phyloP scores from a whole-genome alignment of 2,113 vertebrate species.

The Petrocephalus microphthalmus region DNA sequence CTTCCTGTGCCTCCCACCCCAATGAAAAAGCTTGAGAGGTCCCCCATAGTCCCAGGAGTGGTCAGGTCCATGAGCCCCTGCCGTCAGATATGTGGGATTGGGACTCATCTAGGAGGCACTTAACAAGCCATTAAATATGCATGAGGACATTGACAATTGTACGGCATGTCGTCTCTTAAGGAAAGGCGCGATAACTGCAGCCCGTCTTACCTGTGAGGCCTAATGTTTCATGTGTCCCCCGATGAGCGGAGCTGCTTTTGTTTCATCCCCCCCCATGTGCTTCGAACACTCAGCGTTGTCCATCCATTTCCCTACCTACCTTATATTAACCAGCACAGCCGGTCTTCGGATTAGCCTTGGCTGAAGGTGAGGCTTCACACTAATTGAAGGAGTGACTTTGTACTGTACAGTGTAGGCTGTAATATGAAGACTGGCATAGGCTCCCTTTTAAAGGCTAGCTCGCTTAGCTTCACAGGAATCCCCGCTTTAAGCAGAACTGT shows the following conservation, averaged over 20 bases:
- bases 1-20: not conserved
- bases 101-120: slow-evolving; percentile 23
- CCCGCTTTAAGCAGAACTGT: slow-evolving; percentile 1
- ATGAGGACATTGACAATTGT: slow-evolving; percentile 23
- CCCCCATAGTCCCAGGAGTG: not conserved
- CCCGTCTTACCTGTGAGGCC: slow-evolving; percentile 25
- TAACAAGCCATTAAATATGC: slow-evolving; percentile 28
- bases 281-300: not conserved
- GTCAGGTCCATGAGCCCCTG: slow-evolving; percentile 14
- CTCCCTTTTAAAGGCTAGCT: not conserved
- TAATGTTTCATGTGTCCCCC: not conserved
- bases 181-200: slow-evolving; percentile 17
- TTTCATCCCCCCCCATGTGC: not conserved
- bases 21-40: not conserved
- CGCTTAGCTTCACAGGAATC: not conserved
- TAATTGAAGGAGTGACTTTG: not conserved
- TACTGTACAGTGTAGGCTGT: not conserved
- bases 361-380: slow-evolving; percentile 6
- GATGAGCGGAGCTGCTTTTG: not conserved
- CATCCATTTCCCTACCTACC: not conserved
- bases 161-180: slow-evolving; percentile 17
- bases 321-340: not conserved
- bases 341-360: not conserved
- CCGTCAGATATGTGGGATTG: slow-evolving; percentile 22
- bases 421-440: not conserved